phyloP scores from a whole-genome alignment of 2,888 invertebrate genomes.

The Allophyes oxyacanthae region DNA sequence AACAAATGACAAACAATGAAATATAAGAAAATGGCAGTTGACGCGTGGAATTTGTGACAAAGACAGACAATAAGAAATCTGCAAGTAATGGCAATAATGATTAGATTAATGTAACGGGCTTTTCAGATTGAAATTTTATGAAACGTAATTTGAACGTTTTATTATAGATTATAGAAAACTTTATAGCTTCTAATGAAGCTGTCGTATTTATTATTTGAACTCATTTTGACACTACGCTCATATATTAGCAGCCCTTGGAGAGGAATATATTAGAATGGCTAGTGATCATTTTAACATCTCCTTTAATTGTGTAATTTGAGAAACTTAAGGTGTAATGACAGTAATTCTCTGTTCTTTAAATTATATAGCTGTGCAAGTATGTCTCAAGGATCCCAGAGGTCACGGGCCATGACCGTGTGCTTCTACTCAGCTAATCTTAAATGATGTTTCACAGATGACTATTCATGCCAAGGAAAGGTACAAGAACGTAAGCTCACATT shows the following conservation, averaged over 20 bases:
- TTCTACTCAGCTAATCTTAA: too few relatives aligned
- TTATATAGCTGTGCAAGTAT: too few relatives aligned
- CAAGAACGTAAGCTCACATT: too few relatives aligned
- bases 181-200: slow-evolving; percentile 1
- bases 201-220: not conserved
- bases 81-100: not conserved
- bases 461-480: too few relatives aligned
- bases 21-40: not conserved
- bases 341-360: too few relatives aligned
- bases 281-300: not conserved
- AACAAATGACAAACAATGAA: not conserved
- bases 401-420: too few relatives aligned
- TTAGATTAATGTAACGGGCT: not conserved
- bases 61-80: slow-evolving; percentile 9
- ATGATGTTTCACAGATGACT: too few relatives aligned
- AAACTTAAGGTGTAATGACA: too few relatives aligned
- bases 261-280: not conserved
- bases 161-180: not conserved
- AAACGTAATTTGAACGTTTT: not conserved
- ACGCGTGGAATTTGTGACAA: not conserved
- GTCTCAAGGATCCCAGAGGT: too few relatives aligned
- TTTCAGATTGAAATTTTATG: not conserved
- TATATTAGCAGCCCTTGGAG: not conserved
- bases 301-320: too few relatives aligned
- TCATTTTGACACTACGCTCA: slow-evolving; percentile 6